These are phyloP conservation scores for Chaenodraco wilsoni DNA, from an alignment of 2,797 vertebrate species.

Conservation along the genomic window DNA sequence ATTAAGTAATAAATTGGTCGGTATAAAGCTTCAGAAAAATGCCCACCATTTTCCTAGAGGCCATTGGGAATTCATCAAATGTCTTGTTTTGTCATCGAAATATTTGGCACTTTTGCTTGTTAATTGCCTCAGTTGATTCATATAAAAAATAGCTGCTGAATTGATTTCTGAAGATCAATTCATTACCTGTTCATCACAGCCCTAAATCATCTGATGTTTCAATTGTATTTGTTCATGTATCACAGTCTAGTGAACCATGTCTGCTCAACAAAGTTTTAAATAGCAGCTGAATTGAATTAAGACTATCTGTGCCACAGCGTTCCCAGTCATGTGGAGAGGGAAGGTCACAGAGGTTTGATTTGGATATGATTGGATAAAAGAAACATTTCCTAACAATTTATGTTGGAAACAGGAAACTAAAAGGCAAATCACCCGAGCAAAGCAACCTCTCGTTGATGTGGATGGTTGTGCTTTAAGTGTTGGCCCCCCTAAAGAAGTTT, in stretches of 20 bases:
- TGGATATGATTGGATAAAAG: slow-evolving; percentile 37
- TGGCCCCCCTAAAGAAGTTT: slow-evolving; percentile 52
- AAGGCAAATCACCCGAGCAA: neutral
- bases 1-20: neutral
- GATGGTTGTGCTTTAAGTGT: slow-evolving; percentile 26
- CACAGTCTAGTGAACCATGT: neutral
- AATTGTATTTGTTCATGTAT: neutral
- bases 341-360: slow-evolving; percentile 27
- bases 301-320: slow-evolving; percentile 11
- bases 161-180: neutral
- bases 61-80: neutral
- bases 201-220: neutral
- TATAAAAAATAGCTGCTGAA: neutral
- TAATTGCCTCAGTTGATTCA: neutral
- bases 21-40: neutral
- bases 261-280: slow-evolving; percentile 23
- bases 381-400: slow-evolving; percentile 15
- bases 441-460: neutral
- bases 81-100: neutral
- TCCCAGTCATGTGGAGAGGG: slow-evolving; percentile 33
- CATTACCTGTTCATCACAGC: neutral
- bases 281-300: slow-evolving; percentile 33
- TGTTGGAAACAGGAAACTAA: slow-evolving; percentile 12
- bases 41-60: neutral
- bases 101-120: neutral